Conservation (phyloP, 2,888 invertebrate genomes). For the Carabus problematicus region DNA sequence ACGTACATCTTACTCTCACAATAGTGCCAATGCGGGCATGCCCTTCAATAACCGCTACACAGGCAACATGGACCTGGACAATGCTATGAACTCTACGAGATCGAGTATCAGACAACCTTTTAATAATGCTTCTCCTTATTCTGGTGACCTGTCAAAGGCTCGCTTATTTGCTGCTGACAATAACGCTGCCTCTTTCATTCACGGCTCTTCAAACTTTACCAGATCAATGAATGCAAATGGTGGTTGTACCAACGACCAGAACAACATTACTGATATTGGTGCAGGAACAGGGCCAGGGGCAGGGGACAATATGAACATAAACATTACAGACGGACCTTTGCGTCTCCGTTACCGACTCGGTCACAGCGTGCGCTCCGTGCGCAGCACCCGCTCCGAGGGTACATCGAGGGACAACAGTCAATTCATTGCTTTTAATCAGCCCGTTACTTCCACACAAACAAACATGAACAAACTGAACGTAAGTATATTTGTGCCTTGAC, state of each 20-base stretch:
- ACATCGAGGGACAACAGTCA: slow-evolving; percentile 48
- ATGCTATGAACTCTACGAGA: background rate
- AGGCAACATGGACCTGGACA: background rate
- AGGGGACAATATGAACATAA: slow-evolving; percentile 7
- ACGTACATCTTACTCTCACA: slow-evolving; percentile 12
- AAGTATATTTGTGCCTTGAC: slow-evolving; percentile 46
- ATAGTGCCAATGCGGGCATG: slow-evolving; percentile 1
- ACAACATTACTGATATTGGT: slow-evolving; percentile 8
- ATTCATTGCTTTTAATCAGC: slow-evolving; percentile 48
- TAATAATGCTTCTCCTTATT: slow-evolving; percentile 27
- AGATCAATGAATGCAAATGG: slow-evolving; percentile 11
- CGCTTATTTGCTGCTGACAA: slow-evolving; percentile 30
- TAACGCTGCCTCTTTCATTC: slow-evolving; percentile 32
- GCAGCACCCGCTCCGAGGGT: slow-evolving; percentile 59
- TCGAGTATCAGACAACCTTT: slow-evolving; percentile 17
- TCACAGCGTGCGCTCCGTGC: slow-evolving; percentile 52
- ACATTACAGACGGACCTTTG: slow-evolving; percentile 47
- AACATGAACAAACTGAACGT: slow-evolving; percentile 49
- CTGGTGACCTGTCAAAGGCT: slow-evolving; percentile 7
- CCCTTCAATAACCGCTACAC: no score
- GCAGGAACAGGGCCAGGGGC: background rate
- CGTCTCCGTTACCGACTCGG: slow-evolving; percentile 52
- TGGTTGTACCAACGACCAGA: background rate
- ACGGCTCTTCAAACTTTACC: slow-evolving; percentile 22
- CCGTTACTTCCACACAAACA: slow-evolving; percentile 48